Base-by-base conservation (phyloP, 2,113 vertebrate genomes). In the Pristiophorus japonicus region DNA sequence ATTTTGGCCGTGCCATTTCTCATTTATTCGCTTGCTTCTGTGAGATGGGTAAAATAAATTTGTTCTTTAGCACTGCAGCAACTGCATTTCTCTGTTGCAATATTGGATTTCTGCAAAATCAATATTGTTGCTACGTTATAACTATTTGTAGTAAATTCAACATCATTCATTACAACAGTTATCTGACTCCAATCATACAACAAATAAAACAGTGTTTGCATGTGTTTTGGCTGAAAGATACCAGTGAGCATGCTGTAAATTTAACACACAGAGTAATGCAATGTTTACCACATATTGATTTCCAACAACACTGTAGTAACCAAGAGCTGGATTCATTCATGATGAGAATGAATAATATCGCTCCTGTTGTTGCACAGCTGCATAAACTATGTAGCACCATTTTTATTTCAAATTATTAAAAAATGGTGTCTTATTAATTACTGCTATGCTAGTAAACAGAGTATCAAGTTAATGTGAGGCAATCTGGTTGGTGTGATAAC, bases 351-450 rank as follows among this genome's bases (percentile, higher is more conserved):
- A 59, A 34, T 95, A 95, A 97, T 97, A 97, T 96, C 97, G 96
- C 96, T 96, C 97, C 96, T 97, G 97, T 97, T 96, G 1, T 95
- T 96, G 96, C 96, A 95, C 96, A 97, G 96, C 96, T 96, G 84
- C 34, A 96, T 97, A 97, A 97, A 98, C 96, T 97, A 96, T 95
- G 66, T 96, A 73, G 96, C 97, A 97, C 97, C 96, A 96, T 96
- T 96, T 96, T 97, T 97, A 97, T 97, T 97, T 97, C 96, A 97
- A 97, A 97, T 97, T 97, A 98, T 98, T 98, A 97, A 98, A 98
- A 97, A 98, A 96, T 98, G 97, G 98, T 98, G 97, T 97, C 97
- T 97, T 97, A 98, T 98, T 98, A 98, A 98, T 98, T 98, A 98
- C 97, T 97, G 97, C 96, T 97, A 96, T 96, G 97, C 97, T 97